Percentiles rank a stretch among this genome's conserved stretches.
Evolutionary conservation across 2,888 invertebrate species (phyloP).

Genomic region (Aspidiotus rigidus): DNA sequence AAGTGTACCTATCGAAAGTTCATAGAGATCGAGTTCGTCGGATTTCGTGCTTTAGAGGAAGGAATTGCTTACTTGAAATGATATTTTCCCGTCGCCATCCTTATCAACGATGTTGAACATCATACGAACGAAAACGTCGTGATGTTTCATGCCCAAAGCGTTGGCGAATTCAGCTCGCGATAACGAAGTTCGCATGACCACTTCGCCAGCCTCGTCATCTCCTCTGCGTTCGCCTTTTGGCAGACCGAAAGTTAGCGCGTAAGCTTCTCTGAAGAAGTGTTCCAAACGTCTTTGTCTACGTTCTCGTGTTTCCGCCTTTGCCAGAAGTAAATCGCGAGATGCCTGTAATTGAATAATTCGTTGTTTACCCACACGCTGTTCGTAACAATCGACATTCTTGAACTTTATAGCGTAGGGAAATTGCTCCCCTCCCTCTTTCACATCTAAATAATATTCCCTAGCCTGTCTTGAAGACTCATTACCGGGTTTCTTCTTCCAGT

Average conservation of each 20-base stretch:
- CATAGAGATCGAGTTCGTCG: no score
- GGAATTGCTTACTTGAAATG: constrained; percentile 60
- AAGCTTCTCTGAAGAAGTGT: constrained; percentile 91
- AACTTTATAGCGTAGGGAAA: neutral
- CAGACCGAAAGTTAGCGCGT: constrained; percentile 83
- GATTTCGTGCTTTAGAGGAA: no score
- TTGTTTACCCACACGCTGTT: neutral
- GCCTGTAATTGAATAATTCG: constrained; percentile 57
- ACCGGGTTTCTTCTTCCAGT: no score
- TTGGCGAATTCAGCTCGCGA: constrained; percentile 89
- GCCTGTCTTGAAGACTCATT: no score
- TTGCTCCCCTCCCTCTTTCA: neutral
- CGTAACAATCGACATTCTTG: neutral
- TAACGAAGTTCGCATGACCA: constrained; percentile 83
- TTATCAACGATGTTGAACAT: constrained; percentile 98
- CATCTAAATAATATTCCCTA: no score
- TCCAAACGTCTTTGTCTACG: constrained; percentile 84
- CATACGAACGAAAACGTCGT: constrained; percentile 88
- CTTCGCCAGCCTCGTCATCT: constrained; percentile 39
- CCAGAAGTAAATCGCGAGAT: constrained; percentile 70
- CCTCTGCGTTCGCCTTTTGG: constrained; percentile 74
- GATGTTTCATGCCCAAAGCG: constrained; percentile 88
- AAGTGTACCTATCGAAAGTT: no score
- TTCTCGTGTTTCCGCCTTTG: constrained; percentile 87
- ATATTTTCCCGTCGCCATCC: constrained; percentile 84